Conservation (phyloP, 2,113 vertebrate genomes). For the Bubo scandiacus region DNA sequence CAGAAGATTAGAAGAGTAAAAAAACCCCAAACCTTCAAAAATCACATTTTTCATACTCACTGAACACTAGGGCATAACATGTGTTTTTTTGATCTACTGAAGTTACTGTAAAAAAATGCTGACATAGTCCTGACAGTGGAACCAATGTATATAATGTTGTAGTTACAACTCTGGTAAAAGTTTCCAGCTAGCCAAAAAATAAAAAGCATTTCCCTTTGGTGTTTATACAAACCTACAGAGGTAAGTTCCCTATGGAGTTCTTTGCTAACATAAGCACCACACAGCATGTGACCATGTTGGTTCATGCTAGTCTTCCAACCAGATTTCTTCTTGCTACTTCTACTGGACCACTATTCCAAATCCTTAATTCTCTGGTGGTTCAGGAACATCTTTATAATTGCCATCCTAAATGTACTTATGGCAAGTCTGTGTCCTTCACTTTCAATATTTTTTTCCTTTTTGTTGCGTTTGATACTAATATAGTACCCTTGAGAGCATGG, state of each 20-base stretch:
- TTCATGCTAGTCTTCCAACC: neutral
- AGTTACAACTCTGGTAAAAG: neutral
- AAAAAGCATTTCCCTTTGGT: neutral
- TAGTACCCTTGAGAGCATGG: neutral
- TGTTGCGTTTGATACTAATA: neutral
- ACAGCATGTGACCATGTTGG: neutral
- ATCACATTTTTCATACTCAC: neutral
- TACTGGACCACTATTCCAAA: neutral
- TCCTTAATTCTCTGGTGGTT: neutral
- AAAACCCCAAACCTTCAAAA: neutral
- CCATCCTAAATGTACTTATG: neutral
- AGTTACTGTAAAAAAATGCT: neutral
- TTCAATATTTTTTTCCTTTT: neutral
- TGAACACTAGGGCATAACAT: neutral
- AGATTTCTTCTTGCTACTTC: neutral
- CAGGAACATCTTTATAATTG: neutral
- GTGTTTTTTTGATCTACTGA: neutral
- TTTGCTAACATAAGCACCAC: neutral
- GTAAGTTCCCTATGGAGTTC: neutral
- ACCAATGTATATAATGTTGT: neutral
- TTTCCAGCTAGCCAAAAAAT: neutral
- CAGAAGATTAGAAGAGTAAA: conserved; percentile 1
- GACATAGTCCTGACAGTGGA: neutral
- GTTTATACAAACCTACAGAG: neutral
- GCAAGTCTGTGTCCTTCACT: neutral